Evolutionary conservation across 2,113 vertebrate species (phyloP), one percentile per base, ranked within the genome.

Genomic region (Mirounga angustirostris): DNA sequence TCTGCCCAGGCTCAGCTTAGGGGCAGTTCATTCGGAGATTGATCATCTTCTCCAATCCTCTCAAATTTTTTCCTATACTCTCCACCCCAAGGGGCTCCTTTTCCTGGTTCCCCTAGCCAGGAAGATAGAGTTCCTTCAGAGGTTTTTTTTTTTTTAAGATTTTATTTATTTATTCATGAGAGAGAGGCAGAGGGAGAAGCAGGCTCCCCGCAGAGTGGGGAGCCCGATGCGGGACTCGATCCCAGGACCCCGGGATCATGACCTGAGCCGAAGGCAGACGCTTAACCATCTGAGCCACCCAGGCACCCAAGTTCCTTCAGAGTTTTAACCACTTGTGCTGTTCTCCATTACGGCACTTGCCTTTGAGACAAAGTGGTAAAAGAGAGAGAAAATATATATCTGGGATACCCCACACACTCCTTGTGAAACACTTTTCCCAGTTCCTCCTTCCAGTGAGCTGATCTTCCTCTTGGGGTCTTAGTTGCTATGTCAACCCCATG

Each of bases 21-120:
- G 28, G 5, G 4, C 16, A 6, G 28, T 22, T 63, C 73, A 9
- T 10, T 14, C 0, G 0, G 6, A 30, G 9, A 67, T 15, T 33
- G 15, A 10, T 15, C 30, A 52, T 33, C 28, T 36, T 61, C 59
- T n/a, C 6, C 21, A n/a, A 12, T n/a, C 3, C 22, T 18, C 15
- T 12, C 30, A 28, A 40, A 18, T 1, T 4, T 21, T 33, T 19
- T 26, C 22, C 50, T 4, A 0, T 1, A 9, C 2, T 13, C 0
- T 43, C 43, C 22, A 5, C n/a, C 6, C 22, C 14, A 3, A 11
- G 3, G 21, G 33, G 4, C 40, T 46, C n/a, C 5, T 43, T 80
- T 65, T 8, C 40, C 46, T 40, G 15, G 1, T 28, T 90, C 46
- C 26, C 82, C 28, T 59, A 10, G 9, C 12, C 67, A 67, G n/a